Base-by-base conservation (phyloP, 2,113 vertebrate genomes). In the Pterocles orientalis region DNA sequence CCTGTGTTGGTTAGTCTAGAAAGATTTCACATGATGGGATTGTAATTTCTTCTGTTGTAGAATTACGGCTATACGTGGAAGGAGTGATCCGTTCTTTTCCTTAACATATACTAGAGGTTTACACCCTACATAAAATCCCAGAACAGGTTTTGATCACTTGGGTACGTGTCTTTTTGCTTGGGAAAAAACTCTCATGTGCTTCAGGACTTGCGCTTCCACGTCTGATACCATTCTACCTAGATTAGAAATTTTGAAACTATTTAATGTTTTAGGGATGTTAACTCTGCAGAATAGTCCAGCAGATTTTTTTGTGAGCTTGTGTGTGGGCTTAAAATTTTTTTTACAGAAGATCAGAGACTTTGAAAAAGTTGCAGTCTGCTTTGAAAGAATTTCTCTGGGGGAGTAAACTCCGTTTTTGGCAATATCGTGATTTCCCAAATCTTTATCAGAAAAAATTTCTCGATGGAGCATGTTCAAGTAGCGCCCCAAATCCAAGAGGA, bases 241-340 rank as follows among this genome's bases (percentile, higher is more conserved):
- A 31, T 54, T 4, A 64, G 24, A 20, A 24, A 6, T 62, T 66
- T n/a, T 29, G 19, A 29, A 48, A 24, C 25, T 48, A 0, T 50
- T 28, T 28, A 5, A 3, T 4, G 34, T 45, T 69, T 54, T 5
- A 0, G 84, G 16, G 11, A 6, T 21, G 21, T 51, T 64, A 71
- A 57, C 47, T 50, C 47, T 9, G n/a, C 60, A 24, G 69, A 72
- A 47, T 2, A 60, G 43, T 36, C 78, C 79, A 12, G 78, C 14
- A 0, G 13, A 10, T n/a, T 70, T 75, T 47, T 43, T 20, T 53
- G 80, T 9, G 41, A 72, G 66, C 3, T 26, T 57, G 73, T 90
- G 94, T 93, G 85, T 95, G 96, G 96, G 65, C 94, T 96, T 86
- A 48, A 70, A 94, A 95, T 47, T 19, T 86, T 86, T 82, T 19